phyloP scores from a whole-genome alignment of 2,888 invertebrate genomes.

The Melanostoma mellinum region DNA sequence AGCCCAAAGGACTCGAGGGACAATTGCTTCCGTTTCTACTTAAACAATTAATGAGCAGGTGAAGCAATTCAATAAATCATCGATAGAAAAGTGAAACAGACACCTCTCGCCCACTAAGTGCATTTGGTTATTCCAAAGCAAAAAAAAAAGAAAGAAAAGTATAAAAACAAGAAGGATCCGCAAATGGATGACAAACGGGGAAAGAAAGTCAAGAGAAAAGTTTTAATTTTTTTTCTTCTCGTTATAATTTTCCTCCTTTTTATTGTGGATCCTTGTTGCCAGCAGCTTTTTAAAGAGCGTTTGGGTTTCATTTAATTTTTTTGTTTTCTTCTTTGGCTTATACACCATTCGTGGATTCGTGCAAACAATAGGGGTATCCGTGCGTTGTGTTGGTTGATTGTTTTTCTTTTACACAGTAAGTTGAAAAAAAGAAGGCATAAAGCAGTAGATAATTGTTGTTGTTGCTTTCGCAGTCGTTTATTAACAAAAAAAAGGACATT shows the following conservation, averaged over 20 bases:
- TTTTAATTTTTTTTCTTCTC: conserved; percentile 16
- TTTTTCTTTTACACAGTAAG: conserved; percentile 25
- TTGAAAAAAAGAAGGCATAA: conserved; percentile 37
- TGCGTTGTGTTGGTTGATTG: conserved; percentile 55
- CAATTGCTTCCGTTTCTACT: conserved; percentile 49
- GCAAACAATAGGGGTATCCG: conserved; percentile 45
- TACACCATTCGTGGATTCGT: conserved; percentile 37
- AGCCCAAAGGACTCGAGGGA: conserved; percentile 20
- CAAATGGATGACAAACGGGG: conserved; percentile 26
- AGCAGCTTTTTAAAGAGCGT: background rate
- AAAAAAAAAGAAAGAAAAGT: background rate
- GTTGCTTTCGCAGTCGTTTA: conserved; percentile 4
- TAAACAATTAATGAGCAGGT: conserved; percentile 73
- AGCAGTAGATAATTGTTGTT: conserved; percentile 51
- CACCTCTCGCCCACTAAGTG: conserved; percentile 48
- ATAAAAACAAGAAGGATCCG: background rate
- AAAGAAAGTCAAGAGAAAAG: conserved; percentile 14
- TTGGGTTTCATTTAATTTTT: conserved; percentile 7
- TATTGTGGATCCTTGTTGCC: conserved; percentile 15
- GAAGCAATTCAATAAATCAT: conserved; percentile 73
- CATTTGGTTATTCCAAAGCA: conserved; percentile 1
- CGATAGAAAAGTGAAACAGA: conserved; percentile 50
- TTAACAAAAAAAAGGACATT: no score
- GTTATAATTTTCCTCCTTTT: conserved; percentile 19
- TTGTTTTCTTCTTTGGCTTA: conserved; percentile 30